Conservation (phyloP, 2,888 invertebrate species). For the Catotricha subobsoleta region DNA sequence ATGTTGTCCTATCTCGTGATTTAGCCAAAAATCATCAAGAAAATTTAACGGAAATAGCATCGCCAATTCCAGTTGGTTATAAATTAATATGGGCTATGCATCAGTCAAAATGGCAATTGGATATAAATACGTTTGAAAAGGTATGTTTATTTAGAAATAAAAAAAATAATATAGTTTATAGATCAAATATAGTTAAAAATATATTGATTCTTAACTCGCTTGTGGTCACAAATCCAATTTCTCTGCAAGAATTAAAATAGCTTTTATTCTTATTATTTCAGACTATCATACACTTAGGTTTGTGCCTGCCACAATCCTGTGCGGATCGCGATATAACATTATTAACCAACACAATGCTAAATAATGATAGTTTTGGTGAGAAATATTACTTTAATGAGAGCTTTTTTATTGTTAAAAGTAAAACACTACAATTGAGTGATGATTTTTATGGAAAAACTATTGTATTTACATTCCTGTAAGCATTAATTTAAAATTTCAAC, state of each 20-base stretch:
- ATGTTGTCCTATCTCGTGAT: slow-evolving; percentile 2
- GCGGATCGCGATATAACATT: slow-evolving; percentile 8
- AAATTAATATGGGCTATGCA: slow-evolving; percentile 7
- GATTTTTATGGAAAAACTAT: slow-evolving; percentile 11
- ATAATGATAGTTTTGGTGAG: slow-evolving; percentile 8
- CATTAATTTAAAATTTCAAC: no score
- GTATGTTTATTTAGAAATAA: slow-evolving; percentile 2
- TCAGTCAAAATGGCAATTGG: slow-evolving; percentile 7
- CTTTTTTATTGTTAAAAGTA: slow-evolving; percentile 11
- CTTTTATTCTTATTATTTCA: slow-evolving; percentile 2
- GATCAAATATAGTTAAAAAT: neutral
- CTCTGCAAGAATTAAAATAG: neutral
- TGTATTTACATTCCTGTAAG: slow-evolving; percentile 12
- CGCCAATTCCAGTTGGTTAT: slow-evolving; percentile 7
- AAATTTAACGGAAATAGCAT: slow-evolving; percentile 6
- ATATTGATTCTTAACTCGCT: neutral
- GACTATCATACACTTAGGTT: slow-evolving; percentile 12
- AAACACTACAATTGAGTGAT: slow-evolving; percentile 11
- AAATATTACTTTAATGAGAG: slow-evolving; percentile 9
- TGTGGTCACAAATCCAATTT: neutral
- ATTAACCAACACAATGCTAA: slow-evolving; percentile 8
- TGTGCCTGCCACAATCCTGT: slow-evolving; percentile 13
- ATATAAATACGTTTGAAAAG: slow-evolving; percentile 7
- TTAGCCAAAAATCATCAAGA: slow-evolving; percentile 2
- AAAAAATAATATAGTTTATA: neutral